Evolutionary conservation across 2,113 vertebrate species (phyloP).

Genomic region (Sapajus apella): DNA sequence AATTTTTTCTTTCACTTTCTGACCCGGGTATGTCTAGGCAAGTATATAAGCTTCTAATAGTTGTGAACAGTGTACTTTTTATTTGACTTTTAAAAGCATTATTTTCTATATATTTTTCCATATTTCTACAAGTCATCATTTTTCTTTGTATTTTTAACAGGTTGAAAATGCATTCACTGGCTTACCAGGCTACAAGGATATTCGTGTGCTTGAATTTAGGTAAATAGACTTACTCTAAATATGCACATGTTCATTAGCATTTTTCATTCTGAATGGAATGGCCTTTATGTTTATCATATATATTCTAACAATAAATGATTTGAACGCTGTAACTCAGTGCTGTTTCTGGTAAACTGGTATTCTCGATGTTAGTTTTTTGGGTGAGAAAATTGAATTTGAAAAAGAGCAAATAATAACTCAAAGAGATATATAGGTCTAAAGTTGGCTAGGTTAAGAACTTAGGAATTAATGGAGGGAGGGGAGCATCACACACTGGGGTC

Average conservation of each 20-base stretch:
- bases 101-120: constrained; percentile 1
- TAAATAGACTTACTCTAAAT: constrained; percentile 77
- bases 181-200: constrained; percentile 91
- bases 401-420: background rate
- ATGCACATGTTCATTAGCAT: background rate
- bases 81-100: background rate
- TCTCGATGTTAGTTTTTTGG: background rate
- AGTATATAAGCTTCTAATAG: background rate
- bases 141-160: constrained; percentile 81
- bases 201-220: constrained; percentile 91
- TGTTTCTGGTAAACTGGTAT: background rate
- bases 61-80: background rate
- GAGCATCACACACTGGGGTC: too few relatives aligned
- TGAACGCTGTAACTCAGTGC: background rate
- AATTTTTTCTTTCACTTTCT: background rate
- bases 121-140: constrained; percentile 23
- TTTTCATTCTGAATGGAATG: constrained; percentile 30
- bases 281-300: background rate
- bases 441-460: background rate
- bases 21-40: background rate
- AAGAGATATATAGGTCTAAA: background rate
- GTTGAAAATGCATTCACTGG: constrained; percentile 89
- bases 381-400: background rate
- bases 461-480: background rate
- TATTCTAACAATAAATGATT: background rate